These are phyloP conservation scores for Molossus alvarezi DNA, from an alignment of 2,797 vertebrate genomes.

Conservation along the genomic window DNA sequence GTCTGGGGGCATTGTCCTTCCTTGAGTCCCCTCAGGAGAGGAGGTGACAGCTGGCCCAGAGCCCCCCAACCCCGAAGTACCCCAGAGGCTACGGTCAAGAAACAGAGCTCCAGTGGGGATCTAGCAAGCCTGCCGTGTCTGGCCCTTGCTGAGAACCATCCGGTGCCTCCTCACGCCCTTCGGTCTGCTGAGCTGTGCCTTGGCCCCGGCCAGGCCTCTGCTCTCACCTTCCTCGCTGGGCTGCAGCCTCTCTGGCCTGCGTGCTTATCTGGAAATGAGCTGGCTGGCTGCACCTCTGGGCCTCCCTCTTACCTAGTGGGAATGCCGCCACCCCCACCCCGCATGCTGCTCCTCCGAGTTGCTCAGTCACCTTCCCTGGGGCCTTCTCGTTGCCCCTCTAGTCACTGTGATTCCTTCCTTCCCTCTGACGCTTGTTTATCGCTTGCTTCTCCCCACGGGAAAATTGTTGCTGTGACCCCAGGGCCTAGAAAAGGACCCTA, in stretches of 20 bases:
- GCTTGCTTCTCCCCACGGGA: not conserved
- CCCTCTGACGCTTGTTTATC: not conserved
- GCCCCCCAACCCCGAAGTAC: fast-evolving
- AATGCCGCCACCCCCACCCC: fast-evolving
- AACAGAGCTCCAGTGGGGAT: not conserved
- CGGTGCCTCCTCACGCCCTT: fast-evolving
- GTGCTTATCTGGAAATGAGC: not conserved
- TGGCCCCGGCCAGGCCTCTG: not conserved
- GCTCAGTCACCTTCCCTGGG: not conserved
- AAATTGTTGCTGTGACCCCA: fast-evolving
- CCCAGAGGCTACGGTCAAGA: not conserved
- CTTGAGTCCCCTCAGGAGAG: not conserved
- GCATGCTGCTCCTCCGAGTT: not conserved
- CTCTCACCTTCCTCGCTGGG: not conserved
- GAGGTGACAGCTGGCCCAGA: not conserved
- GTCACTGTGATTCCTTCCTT: not conserved
- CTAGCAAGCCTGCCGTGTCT: not conserved
- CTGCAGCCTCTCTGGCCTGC: not conserved
- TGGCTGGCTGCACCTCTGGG: not conserved
- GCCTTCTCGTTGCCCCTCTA: not conserved
- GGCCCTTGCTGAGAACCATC: not conserved
- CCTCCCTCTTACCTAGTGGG: not conserved
- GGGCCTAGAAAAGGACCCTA: not conserved
- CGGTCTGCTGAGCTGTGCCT: fast-evolving
- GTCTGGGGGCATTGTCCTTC: not conserved